Conservation (phyloP, 2,888 invertebrate species). For the Congeria kusceri region DNA sequence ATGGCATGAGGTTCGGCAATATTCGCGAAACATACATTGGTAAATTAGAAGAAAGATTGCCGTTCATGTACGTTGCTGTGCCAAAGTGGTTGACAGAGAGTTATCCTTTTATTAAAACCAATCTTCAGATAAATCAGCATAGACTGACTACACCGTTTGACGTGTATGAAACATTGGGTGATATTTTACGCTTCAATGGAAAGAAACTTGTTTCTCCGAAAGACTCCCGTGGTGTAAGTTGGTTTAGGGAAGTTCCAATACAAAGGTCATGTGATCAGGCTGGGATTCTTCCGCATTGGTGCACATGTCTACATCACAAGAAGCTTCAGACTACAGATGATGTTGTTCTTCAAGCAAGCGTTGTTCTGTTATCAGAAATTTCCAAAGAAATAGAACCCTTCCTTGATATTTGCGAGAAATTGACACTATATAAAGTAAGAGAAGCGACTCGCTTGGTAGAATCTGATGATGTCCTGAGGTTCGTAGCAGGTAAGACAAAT, state of each 20-base stretch:
- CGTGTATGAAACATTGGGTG: constrained; percentile 91
- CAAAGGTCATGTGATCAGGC: constrained; percentile 92
- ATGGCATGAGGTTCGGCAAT: constrained; percentile 94
- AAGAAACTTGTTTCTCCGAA: constrained; percentile 17
- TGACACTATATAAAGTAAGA: constrained; percentile 88
- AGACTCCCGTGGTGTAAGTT: constrained; percentile 86
- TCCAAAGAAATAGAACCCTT: constrained; percentile 88
- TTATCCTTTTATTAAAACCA: constrained; percentile 88
- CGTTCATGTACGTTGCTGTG: constrained; percentile 91
- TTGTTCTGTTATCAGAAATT: constrained; percentile 88
- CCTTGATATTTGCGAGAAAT: constrained; percentile 77
- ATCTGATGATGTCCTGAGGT: constrained; percentile 62
- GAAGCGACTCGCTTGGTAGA: constrained; percentile 88
- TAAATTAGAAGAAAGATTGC: constrained; percentile 93
- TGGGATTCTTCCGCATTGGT: constrained; percentile 93
- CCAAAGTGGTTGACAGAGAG: constrained; percentile 90
- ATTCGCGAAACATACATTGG: constrained; percentile 92
- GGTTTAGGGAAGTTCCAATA: constrained; percentile 90
- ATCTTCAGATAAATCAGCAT: constrained; percentile 89
- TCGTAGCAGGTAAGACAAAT: constrained; percentile 81
- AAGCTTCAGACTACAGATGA: constrained; percentile 87
- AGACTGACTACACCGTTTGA: constrained; percentile 93
- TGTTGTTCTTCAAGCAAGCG: constrained; percentile 87
- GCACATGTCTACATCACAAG: constrained; percentile 92
- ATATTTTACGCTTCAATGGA: constrained; percentile 86